These are phyloP conservation scores for Pterocles orientalis DNA, from an alignment of 2,113 vertebrate genomes.

Conservation along the genomic window DNA sequence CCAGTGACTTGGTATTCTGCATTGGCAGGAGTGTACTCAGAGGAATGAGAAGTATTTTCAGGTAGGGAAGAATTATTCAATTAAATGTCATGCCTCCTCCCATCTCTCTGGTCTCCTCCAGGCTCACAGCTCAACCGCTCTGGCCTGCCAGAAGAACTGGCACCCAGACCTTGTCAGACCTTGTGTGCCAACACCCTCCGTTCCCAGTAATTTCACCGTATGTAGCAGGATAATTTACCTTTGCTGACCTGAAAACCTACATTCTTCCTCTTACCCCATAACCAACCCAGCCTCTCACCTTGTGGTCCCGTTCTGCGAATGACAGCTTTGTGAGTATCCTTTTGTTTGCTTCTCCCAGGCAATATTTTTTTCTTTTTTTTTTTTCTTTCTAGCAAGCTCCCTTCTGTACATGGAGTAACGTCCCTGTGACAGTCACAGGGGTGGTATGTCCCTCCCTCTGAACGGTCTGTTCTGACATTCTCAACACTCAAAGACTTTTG, in stretches of 20 bases:
- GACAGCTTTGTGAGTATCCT: background rate
- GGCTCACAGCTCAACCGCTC: background rate
- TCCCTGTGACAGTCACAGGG: background rate
- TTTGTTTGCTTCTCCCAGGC: background rate
- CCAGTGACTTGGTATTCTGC: background rate
- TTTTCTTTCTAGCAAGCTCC: background rate
- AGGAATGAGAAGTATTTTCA: background rate
- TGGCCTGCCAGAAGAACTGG: background rate
- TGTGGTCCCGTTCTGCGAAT: background rate
- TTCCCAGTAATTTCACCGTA: background rate
- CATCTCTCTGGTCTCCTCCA: background rate
- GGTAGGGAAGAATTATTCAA: background rate
- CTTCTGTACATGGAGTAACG: background rate
- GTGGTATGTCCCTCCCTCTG: background rate
- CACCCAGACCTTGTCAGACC: background rate
- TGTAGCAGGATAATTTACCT: background rate
- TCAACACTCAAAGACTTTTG: background rate
- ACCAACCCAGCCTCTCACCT: background rate
- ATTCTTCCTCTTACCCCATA: background rate
- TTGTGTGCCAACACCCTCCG: background rate
- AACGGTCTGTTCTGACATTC: background rate
- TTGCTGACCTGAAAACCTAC: background rate
- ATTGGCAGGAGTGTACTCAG: background rate
- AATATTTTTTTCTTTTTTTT: background rate
- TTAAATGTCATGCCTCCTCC: background rate